Evolutionary conservation across 1,140 invertebrate species (phyloP).

Genomic region (Acromyrmex charruanus): DNA sequence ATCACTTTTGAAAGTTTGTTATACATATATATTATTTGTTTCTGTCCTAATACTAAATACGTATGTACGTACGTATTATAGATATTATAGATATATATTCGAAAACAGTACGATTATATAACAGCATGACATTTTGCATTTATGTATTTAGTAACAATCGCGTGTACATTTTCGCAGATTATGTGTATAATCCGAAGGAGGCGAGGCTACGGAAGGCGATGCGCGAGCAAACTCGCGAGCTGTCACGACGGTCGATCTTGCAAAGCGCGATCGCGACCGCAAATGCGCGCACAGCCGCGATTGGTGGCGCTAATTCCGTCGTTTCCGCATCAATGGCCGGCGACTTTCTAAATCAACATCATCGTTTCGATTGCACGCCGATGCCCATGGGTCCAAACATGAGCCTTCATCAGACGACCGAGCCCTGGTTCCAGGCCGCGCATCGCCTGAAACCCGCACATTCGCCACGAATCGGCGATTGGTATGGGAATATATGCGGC

Average conservation of each 20-base stretch:
- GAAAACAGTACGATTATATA: neutral
- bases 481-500: conserved; percentile 66
- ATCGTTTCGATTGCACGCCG: conserved; percentile 73
- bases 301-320: conserved; percentile 42
- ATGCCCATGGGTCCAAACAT: conserved; percentile 75
- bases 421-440: conserved; percentile 83
- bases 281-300: conserved; percentile 60
- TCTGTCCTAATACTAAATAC: neutral
- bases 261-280: conserved; percentile 75
- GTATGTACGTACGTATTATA: too few relatives aligned
- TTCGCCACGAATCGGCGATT: conserved; percentile 79
- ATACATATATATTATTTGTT: neutral
- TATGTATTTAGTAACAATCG: neutral
- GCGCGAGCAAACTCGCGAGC: conserved; percentile 86
- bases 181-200: conserved; percentile 90
- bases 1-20: neutral
- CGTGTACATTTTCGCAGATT: conserved; percentile 85
- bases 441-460: conserved; percentile 82
- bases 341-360: conserved; percentile 70
- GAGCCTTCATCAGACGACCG: conserved; percentile 78
- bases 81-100: neutral
- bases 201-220: conserved; percentile 88
- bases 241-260: conserved; percentile 83
- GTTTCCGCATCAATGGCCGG: conserved; percentile 43
- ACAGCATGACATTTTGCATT: neutral